Evolutionary conservation across 2,888 invertebrate genomes (phyloP), one percentile per base, ranked within the genome.

Genomic region (Cepaea hortensis): DNA sequence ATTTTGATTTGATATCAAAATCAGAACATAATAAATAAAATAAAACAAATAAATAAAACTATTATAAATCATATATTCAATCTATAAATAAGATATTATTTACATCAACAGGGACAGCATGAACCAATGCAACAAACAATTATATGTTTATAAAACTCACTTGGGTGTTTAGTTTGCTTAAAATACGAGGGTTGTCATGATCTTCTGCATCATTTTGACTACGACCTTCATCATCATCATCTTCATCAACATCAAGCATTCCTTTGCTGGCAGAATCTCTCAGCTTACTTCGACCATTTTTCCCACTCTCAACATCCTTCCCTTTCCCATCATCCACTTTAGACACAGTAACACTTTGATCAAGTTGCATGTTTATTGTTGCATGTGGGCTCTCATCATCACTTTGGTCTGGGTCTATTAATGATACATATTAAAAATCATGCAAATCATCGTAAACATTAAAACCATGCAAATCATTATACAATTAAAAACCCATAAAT

Each of bases 351-450:
- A 55, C 65, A 65, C 15, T 6, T 18, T 84, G 23, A 5, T 75
- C 84, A 46, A 50, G 62, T 4, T 50, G 62, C 5, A 23, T 55
- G 13, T n/a, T 9, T 77, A 77, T 72, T 20, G 89, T 87, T 61
- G 70, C 89, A 83, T 85, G 77, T 65, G 88, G 65, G 76, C 84
- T 76, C n/a, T 89, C 89, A 86, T 89, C 89, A 85, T 88, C 89
- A 87, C 89, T 89, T 15, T 61, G 76, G 62, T 88, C 88, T 87
- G 65, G 79, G 79, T 79, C 62, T 79, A 62, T n/a, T n/a, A 62
- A 62, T 76, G 2, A 55, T 4, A 13, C n/a, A 23, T 20, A 76
- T 35, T 35, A 35, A 35, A 35, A 35, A 35, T 35, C 55, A 55
- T 55, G 11, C 55, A 55, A 55, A 55, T 55, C 55, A 55, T 9